A percentile compares a stretch with the other conserved stretches of the same genome.
phyloP scores from a whole-genome alignment of 2,797 vertebrate genomes.

The Cuniculus paca region DNA sequence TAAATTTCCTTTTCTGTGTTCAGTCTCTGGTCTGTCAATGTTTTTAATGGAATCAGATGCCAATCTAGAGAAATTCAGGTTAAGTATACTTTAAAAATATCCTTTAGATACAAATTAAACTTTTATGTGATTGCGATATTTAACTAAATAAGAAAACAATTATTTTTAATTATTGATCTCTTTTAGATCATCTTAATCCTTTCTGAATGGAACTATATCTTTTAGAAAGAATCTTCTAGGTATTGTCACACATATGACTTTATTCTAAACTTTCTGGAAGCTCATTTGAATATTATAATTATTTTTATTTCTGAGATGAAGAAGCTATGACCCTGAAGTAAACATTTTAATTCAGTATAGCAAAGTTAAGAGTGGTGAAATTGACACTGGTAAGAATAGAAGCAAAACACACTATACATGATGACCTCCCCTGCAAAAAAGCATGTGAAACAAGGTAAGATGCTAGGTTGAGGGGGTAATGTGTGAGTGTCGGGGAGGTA shows the following conservation, averaged over 20 bases:
- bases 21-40: background rate
- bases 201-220: background rate
- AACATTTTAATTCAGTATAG: background rate
- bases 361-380: background rate
- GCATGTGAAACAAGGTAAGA: background rate
- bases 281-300: background rate
- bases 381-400: background rate
- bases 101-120: background rate
- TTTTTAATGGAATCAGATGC: background rate
- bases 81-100: background rate
- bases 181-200: background rate
- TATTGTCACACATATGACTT: background rate
- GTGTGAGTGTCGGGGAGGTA: no score
- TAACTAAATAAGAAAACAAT: background rate
- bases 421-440: background rate
- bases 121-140: slow-evolving; percentile 4
- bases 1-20: background rate
- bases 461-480: background rate
- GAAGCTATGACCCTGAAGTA: background rate
- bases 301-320: background rate
- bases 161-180: background rate
- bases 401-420: no score
- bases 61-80: background rate
- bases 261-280: background rate
- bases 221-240: background rate